Conservation (phyloP, 2,797 vertebrate genomes). For the Bucorvus abyssinicus region DNA sequence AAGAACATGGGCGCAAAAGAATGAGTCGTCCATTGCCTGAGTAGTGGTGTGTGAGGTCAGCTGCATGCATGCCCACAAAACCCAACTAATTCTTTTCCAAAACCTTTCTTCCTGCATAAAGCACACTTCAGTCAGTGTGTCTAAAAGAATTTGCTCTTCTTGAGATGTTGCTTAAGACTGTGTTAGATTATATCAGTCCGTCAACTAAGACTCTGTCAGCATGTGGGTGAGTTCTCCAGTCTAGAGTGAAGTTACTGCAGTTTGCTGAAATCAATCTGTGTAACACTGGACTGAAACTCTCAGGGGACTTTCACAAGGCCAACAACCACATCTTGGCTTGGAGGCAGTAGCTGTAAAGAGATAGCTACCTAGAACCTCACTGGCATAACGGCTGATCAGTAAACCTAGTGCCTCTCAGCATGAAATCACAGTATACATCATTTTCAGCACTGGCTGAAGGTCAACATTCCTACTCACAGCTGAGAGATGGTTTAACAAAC, state of each 20-base stretch:
- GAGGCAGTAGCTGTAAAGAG: neutral
- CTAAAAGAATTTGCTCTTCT: neutral
- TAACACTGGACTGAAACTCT: neutral
- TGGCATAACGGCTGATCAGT: neutral
- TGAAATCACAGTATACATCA: neutral
- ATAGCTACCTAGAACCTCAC: neutral
- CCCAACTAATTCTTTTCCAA: neutral
- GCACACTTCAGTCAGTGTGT: neutral
- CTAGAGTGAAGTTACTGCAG: accelerated
- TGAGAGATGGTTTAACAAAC: neutral
- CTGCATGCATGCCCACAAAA: neutral
- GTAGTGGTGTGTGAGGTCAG: neutral
- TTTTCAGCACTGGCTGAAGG: neutral
- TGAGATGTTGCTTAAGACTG: neutral
- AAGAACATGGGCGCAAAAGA: neutral
- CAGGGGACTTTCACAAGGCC: neutral
- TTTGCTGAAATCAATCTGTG: neutral
- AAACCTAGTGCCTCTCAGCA: neutral
- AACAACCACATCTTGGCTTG: neutral
- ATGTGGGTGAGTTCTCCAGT: neutral
- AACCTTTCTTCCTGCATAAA: neutral
- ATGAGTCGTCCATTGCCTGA: neutral
- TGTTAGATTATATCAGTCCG: neutral
- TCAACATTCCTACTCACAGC: neutral
- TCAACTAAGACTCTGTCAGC: neutral